Conservation (phyloP, 2,113 vertebrate genomes). For the Nanger granti region DNA sequence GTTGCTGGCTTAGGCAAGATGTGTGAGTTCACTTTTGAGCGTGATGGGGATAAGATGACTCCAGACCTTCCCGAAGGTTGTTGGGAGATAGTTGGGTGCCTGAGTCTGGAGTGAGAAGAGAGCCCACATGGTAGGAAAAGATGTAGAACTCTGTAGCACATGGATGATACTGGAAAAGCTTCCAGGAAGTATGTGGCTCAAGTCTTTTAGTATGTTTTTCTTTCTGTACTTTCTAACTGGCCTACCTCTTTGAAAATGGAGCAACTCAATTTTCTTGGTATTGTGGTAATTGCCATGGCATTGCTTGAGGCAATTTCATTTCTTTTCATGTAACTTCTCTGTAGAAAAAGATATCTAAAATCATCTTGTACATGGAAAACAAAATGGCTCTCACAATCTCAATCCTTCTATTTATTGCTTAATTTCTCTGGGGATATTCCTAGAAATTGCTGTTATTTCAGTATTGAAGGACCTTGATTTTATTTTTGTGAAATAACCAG, state of each 20-base stretch:
- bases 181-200: not conserved
- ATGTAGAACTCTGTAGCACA: not conserved
- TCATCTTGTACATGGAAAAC: not conserved
- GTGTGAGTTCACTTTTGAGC: not conserved
- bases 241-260: not conserved
- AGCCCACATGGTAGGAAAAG: not conserved
- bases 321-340: not conserved
- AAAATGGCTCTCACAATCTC: not conserved
- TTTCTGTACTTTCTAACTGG: not conserved
- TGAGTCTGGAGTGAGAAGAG: not conserved
- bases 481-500: not conserved
- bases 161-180: not conserved
- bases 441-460: not conserved
- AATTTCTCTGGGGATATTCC: not conserved
- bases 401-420: not conserved
- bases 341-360: not conserved
- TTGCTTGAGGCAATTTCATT: not conserved
- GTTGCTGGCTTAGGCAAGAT: not conserved
- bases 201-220: not conserved
- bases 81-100: fast-evolving
- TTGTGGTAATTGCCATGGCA: not conserved
- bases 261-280: not conserved
- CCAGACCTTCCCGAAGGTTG: not conserved
- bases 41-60: not conserved
- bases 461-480: not conserved